Evolutionary conservation across 1,140 invertebrate species (phyloP), one percentile per base, ranked within the genome.

Genomic region (Eubasilissa regina): DNA sequence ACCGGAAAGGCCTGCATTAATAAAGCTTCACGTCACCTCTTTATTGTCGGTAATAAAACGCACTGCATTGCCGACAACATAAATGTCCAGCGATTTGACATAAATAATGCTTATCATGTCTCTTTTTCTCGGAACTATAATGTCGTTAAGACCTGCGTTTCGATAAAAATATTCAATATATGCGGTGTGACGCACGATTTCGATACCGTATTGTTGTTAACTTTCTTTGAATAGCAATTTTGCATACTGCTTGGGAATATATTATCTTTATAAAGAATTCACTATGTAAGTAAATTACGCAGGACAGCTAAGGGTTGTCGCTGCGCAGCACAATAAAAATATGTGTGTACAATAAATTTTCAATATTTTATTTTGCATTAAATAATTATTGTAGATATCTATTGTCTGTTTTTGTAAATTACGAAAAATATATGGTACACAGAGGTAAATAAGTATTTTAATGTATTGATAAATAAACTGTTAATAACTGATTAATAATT

Each of bases 141-240:
- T 47, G 19, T 68, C 44, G n/a, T 47, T 13, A 19, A 19, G 12
- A 17, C 0, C 19, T 47, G 19, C 15, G 15, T 11, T 17, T 19
- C 64, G 64, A 68, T 68, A 47, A 17, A 51, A 47, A 13, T 12
- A 68, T 68, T 68, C 43, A 47, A 47, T 68, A 10, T 47, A 68
- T 35, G 19, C 60, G 17, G 6, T 13, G 64, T 68, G 64, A 68
- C 35, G 44, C 64, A 68, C 17, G 15, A 47, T 19, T n/a, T 35
- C 13, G 15, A n/a, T 17, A 68, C 13, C 17, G 64, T 15, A 48
- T 68, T 68, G 44, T 68, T 68, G n/a, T 9, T 51, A 64, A 68
- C 8, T 68, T 21, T 68, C 64, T 45, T 51, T 68, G 44, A 19
- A 48, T 19, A 64, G 19, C 19, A 64, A 68, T 47, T 68, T 68